Base-by-base conservation (phyloP, 1,140 invertebrate species). In the Linepithema humile region DNA sequence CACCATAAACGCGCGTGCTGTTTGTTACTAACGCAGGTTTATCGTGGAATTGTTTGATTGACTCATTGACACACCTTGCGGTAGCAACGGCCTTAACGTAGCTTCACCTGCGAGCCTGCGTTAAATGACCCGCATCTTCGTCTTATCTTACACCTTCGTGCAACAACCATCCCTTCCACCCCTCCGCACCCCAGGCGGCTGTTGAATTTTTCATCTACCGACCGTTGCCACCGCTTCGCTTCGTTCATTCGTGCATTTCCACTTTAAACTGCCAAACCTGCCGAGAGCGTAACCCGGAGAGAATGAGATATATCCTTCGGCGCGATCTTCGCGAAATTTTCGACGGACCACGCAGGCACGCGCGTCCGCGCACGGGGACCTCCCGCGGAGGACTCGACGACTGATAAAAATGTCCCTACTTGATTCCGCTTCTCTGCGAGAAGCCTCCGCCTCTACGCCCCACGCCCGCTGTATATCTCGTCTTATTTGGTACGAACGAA, bases 381-480 rank as follows among this genome's bases (percentile, higher is more conserved):
- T 88, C 90, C 90, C 89, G 90, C 57, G 74, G 88, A 72, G 89
- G 65, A 65, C 75, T 85, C 60, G 82, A 87, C 86, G 73, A 86
- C 82, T 91, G 89, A 91, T 91, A 91, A 90, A 90, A 91, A 92
- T 89, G 88, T 91, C 88, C 77, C 80, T 89, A 72, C 88, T 85
- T 85, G 86, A 88, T 88, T 82, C 83, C 75, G 82, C 72, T 72
- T 88, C 77, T 55, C 67, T 57, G 75, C 62, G n/a, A 78, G 75
- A 67, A 80, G 48, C 20, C 48, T 23, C 38, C 50, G 48, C 5
- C 38, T 6, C 26, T 32, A 45, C 62, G 6, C 60, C 53, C 38
- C 73, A 65, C 50, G 69, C 59, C 55, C 50, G 43, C 69, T 53
- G n/a, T 88, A 80, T 85, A 80, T 38, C 83, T 88, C 83, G 86